These are phyloP conservation scores for Rhynchophorus ferrugineus DNA, from an alignment of 1,140 invertebrate genomes.

Conservation along the genomic window DNA sequence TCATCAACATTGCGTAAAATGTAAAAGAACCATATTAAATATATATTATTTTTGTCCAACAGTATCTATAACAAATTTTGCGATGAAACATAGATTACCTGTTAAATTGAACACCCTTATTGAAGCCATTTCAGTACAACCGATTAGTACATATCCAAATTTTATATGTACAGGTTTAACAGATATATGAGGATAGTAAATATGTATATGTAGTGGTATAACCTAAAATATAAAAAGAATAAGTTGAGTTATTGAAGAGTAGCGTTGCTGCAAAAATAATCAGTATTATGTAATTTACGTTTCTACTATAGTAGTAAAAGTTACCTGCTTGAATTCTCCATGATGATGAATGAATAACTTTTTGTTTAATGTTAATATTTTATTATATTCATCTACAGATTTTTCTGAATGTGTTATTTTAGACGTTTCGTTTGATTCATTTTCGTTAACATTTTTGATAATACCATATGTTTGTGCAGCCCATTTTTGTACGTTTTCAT, in stretches of 20 bases:
- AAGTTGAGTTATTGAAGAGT: no score
- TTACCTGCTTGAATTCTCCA: constrained; percentile 5
- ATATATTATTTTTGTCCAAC: no score
- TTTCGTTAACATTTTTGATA: not conserved
- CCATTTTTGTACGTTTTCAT: constrained; percentile 11
- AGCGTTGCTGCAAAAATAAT: no score
- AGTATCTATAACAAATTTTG: no score
- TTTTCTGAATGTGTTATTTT: not conserved
- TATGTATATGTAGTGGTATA: constrained; percentile 18
- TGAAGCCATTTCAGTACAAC: constrained; percentile 16
- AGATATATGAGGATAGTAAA: constrained; percentile 23
- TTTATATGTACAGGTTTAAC: constrained; percentile 21
- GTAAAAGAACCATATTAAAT: no score
- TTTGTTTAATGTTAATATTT: not conserved
- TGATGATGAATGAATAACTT: constrained; percentile 2
- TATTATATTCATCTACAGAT: constrained; percentile 3
- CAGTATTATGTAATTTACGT: no score
- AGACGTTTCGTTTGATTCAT: not conserved
- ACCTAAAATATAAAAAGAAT: constrained; percentile 12
- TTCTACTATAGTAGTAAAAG: not conserved
- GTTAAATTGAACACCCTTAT: constrained; percentile 22
- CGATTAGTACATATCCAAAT: constrained; percentile 21
- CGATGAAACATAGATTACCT: no score
- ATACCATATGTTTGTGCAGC: not conserved
- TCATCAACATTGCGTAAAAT: no score